phyloP scores from a whole-genome alignment of 1,140 invertebrate species.

The Sesamia nonagrioides region DNA sequence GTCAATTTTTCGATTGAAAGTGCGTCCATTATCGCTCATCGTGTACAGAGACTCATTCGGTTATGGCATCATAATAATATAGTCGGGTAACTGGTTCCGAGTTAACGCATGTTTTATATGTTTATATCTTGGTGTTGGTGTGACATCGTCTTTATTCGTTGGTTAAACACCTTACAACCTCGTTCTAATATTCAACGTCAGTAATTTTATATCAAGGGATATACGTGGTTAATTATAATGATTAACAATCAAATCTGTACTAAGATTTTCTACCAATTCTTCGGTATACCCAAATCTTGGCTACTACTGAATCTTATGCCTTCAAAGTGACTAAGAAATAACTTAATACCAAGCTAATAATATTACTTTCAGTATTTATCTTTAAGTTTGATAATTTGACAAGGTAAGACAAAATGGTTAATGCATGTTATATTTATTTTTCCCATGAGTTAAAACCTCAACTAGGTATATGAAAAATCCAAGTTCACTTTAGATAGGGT shows the following conservation, averaged over 20 bases:
- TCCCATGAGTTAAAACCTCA: not conserved
- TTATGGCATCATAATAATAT: conserved; percentile 37
- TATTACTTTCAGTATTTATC: conserved; percentile 33
- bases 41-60: conserved; percentile 36
- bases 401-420: conserved; percentile 9
- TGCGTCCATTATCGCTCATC: not conserved
- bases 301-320: not conserved
- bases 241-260: conserved; percentile 9
- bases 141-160: conserved; percentile 74
- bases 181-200: not conserved
- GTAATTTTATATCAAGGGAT: not conserved
- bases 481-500: not conserved
- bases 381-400: conserved; percentile 9
- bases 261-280: conserved; percentile 3
- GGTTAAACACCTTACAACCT: conserved; percentile 54
- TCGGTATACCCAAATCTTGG: not conserved
- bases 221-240: conserved; percentile 4
- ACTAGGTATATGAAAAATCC: no score
- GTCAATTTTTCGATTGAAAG: not conserved
- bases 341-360: conserved; percentile 10
- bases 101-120: conserved; percentile 49
- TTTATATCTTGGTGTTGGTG: conserved; percentile 77
- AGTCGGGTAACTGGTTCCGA: conserved; percentile 13
- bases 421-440: not conserved
- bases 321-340: conserved; percentile 29